phyloP scores from a whole-genome alignment of 2,797 vertebrate genomes.

The Darevskia mixta region DNA sequence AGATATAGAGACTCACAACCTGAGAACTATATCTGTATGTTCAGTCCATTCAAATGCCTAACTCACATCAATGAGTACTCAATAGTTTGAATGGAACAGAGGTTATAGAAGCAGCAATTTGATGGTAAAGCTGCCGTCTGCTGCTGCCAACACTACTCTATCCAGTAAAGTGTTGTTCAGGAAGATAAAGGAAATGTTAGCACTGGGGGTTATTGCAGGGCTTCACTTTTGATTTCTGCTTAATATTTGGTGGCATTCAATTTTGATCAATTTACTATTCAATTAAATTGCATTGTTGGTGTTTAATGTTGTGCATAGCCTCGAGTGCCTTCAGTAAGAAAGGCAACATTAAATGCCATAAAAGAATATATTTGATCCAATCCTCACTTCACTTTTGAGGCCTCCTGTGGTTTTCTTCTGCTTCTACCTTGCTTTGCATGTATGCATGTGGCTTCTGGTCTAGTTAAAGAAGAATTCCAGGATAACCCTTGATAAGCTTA shows the following conservation, averaged over 20 bases:
- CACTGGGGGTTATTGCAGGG: not conserved
- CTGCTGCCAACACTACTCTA: not conserved
- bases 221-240: not conserved
- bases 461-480: conserved; percentile 10
- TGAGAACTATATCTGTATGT: not conserved
- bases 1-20: not conserved
- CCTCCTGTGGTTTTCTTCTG: not conserved
- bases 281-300: not conserved
- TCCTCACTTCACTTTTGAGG: not conserved
- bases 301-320: not conserved
- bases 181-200: too few species aligned
- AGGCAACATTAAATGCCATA: not conserved
- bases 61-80: too few species aligned
- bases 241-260: not conserved
- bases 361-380: not conserved
- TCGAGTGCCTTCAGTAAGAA: not conserved
- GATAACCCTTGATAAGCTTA: not conserved
- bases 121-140: too few species aligned
- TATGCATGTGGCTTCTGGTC: not conserved
- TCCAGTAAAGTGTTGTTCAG: not conserved
- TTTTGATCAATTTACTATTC: not conserved
- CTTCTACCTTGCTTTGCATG: rapidly evolving
- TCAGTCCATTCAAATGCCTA: not conserved
- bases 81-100: too few species aligned
- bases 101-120: not conserved